A percentile compares a stretch with the other conserved stretches of the same genome.
phyloP scores from a whole-genome alignment of 2,888 invertebrate species.

The Sericinus montela region DNA sequence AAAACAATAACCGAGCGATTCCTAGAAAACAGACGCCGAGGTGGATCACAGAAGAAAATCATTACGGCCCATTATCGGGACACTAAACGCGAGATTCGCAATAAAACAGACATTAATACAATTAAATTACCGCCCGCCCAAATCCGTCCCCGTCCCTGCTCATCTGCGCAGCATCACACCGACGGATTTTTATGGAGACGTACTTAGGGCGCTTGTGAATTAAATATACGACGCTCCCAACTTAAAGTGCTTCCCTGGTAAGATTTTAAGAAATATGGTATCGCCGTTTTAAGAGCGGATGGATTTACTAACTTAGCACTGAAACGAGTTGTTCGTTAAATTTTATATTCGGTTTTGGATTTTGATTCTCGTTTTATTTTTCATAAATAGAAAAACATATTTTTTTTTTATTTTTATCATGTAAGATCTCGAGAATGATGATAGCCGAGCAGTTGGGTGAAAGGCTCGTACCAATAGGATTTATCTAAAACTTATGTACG shows the following conservation, averaged over 20 bases:
- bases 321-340: neutral
- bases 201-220: constrained; percentile 70
- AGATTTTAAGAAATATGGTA: constrained; percentile 72
- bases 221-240: constrained; percentile 71
- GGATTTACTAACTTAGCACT: constrained; percentile 1
- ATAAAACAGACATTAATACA: constrained; percentile 72
- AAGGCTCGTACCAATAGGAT: too few species aligned
- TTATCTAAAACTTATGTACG: too few species aligned
- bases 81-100: constrained; percentile 72
- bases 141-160: constrained; percentile 67
- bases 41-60: constrained; percentile 49
- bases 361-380: too few species aligned
- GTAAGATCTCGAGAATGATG: too few species aligned
- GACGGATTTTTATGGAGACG: constrained; percentile 75
- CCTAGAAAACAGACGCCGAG: constrained; percentile 31
- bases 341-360: too few species aligned
- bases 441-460: too few species aligned
- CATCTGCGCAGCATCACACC: constrained; percentile 75
- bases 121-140: constrained; percentile 57
- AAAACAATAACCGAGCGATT: constrained; percentile 20
- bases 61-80: constrained; percentile 64
- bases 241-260: constrained; percentile 71
- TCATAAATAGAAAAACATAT: too few species aligned
- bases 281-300: constrained; percentile 22
- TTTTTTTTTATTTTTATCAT: too few species aligned